These are phyloP conservation scores for Lucilia cuprina DNA, from an alignment of 1,140 invertebrate species.

Conservation along the genomic window DNA sequence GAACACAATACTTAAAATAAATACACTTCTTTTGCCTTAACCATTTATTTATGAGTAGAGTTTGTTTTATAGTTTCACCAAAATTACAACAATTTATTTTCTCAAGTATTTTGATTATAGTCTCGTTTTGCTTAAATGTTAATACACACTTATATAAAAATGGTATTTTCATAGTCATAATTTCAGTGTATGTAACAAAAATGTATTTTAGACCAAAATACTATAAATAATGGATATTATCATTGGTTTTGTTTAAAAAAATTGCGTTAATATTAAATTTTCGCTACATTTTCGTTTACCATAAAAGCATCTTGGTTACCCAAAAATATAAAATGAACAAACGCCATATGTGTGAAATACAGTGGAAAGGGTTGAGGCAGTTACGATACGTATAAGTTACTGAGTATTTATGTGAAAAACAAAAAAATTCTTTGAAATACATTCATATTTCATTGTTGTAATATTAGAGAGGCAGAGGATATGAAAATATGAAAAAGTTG, in stretches of 20 bases:
- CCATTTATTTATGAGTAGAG: neutral
- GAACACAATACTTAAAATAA: neutral
- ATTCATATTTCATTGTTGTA: slow-evolving; percentile 15
- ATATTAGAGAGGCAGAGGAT: slow-evolving; percentile 17
- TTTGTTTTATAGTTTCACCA: too few species aligned
- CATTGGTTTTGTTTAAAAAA: slow-evolving; percentile 13
- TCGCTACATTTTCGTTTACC: neutral
- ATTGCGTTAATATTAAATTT: neutral
- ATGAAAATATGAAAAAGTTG: slow-evolving; percentile 31
- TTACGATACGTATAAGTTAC: neutral
- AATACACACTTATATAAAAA: neutral
- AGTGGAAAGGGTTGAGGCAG: neutral
- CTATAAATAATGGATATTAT: neutral
- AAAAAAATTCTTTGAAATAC: neutral
- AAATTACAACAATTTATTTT: too few species aligned
- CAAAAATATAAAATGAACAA: neutral
- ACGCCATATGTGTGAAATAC: too few species aligned
- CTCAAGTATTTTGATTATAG: too few species aligned
- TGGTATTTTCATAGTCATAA: neutral
- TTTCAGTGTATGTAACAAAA: neutral
- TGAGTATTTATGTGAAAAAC: neutral
- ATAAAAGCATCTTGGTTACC: slow-evolving; percentile 1
- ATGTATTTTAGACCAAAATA: neutral
- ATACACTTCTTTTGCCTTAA: neutral
- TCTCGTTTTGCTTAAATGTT: neutral